These are phyloP conservation scores for Balearica regulorum DNA, from an alignment of 2,797 vertebrate genomes.

Conservation along the genomic window DNA sequence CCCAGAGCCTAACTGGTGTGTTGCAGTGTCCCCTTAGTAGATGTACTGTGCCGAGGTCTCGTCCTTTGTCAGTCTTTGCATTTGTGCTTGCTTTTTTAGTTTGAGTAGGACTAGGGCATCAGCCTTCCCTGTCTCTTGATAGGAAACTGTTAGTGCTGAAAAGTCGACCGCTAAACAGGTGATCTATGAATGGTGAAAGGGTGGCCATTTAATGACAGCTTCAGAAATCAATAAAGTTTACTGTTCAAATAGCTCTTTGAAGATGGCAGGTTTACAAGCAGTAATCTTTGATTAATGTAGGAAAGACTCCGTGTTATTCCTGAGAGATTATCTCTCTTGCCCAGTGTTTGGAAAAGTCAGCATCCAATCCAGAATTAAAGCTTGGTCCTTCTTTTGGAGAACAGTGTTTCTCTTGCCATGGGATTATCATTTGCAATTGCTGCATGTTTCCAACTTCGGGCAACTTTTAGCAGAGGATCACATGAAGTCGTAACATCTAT, in stretches of 20 bases:
- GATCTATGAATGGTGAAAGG: neutral
- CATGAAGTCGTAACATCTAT: rapidly evolving
- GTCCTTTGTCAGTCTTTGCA: neutral
- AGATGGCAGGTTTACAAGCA: neutral
- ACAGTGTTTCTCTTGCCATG: neutral
- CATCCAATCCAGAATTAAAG: neutral
- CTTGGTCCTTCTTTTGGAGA: neutral
- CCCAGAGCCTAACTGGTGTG: neutral
- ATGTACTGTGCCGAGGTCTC: neutral
- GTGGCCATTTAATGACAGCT: neutral
- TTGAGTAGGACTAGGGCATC: neutral
- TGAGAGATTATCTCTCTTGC: neutral
- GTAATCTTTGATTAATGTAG: neutral
- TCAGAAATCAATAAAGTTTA: neutral
- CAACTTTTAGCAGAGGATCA: neutral
- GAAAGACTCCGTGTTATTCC: neutral
- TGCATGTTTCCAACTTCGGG: neutral
- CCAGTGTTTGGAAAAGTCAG: neutral
- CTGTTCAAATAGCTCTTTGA: neutral
- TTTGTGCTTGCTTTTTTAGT: neutral
- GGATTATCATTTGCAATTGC: neutral
- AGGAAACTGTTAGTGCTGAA: neutral
- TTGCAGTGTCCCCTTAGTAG: neutral
- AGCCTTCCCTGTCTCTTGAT: neutral
- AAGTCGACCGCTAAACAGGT: neutral